phyloP scores from a whole-genome alignment of 1,140 invertebrate species.

The Augochlora pura region DNA sequence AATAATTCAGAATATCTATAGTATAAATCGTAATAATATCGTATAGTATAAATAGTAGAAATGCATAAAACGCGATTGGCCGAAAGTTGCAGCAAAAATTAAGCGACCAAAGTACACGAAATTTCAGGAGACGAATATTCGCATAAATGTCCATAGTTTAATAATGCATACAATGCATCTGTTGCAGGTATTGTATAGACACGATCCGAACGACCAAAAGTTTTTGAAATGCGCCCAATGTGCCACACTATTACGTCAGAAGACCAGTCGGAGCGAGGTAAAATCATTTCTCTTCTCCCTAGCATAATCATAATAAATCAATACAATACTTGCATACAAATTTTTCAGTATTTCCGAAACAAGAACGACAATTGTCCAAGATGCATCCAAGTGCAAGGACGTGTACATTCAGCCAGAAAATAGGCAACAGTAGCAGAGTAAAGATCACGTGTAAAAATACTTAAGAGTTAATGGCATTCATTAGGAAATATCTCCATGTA shows the following conservation, averaged over 20 bases:
- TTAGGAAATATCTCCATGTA: background rate
- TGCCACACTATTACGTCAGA: background rate
- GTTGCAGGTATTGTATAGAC: background rate
- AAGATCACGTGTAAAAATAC: background rate
- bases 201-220: background rate
- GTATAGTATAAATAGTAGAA: too few relatives aligned
- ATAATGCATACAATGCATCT: background rate
- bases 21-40: too few relatives aligned
- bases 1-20: too few relatives aligned
- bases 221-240: background rate
- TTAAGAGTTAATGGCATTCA: background rate
- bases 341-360: constrained; percentile 10
- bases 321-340: background rate
- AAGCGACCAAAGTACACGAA: background rate
- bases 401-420: background rate
- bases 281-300: background rate
- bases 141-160: background rate
- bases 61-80: too few relatives aligned
- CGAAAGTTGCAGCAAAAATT: background rate
- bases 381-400: constrained; percentile 14
- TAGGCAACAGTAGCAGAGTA: background rate
- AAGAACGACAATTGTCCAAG: constrained; percentile 23
- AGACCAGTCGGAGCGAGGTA: background rate
- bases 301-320: background rate
- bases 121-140: background rate